These are phyloP conservation scores for Empidonax alnorum DNA, from an alignment of 2,113 vertebrate genomes.

Conservation along the genomic window DNA sequence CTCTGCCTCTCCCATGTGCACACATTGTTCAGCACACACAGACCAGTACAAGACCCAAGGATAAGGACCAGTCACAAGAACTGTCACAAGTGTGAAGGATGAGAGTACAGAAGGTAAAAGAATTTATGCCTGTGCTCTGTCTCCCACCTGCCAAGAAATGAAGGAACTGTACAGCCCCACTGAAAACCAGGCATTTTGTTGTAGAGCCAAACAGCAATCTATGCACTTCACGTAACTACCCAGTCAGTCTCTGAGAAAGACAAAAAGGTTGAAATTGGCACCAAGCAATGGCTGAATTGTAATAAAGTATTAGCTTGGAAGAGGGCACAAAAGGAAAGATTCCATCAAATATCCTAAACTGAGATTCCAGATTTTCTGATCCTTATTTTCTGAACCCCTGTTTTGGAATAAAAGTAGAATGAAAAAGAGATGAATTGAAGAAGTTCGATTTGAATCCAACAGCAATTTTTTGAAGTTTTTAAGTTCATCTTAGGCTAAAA, in stretches of 20 bases:
- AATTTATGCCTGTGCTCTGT: background rate
- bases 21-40: fast-evolving
- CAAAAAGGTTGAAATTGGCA: background rate
- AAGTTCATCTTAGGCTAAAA: constrained; percentile 54
- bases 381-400: background rate
- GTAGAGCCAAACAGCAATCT: background rate
- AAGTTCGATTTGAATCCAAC: background rate
- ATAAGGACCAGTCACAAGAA: background rate
- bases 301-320: background rate
- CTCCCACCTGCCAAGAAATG: background rate
- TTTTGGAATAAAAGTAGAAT: background rate
- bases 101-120: background rate
- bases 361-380: background rate
- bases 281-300: background rate
- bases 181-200: background rate
- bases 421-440: background rate
- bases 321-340: background rate
- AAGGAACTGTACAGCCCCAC: background rate
- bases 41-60: background rate
- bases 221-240: background rate
- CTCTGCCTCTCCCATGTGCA: background rate
- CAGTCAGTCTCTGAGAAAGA: background rate
- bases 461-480: background rate
- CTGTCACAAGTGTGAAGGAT: background rate
- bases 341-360: background rate